Conservation (phyloP, 2,888 invertebrate genomes). For the Charanyca ferruginea region DNA sequence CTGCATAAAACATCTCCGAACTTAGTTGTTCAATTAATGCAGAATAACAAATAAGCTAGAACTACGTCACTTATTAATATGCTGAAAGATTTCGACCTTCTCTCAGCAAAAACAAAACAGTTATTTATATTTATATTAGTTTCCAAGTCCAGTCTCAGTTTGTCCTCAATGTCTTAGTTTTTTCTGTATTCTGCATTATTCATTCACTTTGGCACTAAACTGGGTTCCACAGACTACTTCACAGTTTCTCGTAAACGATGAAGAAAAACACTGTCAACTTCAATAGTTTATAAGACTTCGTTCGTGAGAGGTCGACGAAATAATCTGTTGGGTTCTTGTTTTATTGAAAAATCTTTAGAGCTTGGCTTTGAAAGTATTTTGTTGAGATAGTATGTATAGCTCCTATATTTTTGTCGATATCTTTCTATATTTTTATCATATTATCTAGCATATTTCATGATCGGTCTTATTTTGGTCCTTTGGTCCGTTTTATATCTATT, state of each 20-base stretch:
- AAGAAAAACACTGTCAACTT: conserved; percentile 58
- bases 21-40: neutral
- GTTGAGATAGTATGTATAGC: no score
- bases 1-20: neutral
- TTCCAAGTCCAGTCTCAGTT: conserved; percentile 41
- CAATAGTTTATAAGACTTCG: conserved; percentile 58
- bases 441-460: no score
- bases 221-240: conserved; percentile 44
- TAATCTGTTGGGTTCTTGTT: conserved; percentile 43
- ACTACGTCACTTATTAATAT: conserved; percentile 25
- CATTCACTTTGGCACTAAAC: conserved; percentile 50
- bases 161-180: conserved; percentile 36
- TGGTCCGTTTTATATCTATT: neutral
- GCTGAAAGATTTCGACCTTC: conserved; percentile 16
- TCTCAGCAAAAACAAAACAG: conserved; percentile 16
- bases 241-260: conserved; percentile 50
- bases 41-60: conserved; percentile 5
- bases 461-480: neutral
- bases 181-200: conserved; percentile 55
- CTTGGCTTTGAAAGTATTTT: neutral
- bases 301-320: conserved; percentile 36
- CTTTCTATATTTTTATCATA: no score
- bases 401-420: no score
- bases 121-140: conserved; percentile 46
- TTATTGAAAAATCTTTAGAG: conserved; percentile 45